These are phyloP conservation scores for Antheraea mylitta DNA, from an alignment of 1,140 invertebrate genomes.

Conservation along the genomic window DNA sequence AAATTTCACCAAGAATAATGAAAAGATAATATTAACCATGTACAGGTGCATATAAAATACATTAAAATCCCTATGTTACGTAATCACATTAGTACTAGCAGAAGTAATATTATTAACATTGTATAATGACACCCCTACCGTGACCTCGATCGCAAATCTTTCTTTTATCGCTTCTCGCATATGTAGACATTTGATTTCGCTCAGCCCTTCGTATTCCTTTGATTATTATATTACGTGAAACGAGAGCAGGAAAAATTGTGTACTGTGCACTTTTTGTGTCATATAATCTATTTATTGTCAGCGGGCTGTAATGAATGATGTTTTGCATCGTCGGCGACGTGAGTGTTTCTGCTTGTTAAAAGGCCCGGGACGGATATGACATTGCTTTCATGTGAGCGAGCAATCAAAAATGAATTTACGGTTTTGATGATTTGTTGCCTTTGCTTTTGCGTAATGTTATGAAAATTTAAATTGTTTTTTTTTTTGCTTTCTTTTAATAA, in stretches of 20 bases:
- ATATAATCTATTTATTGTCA: conserved; percentile 73
- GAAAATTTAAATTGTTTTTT: neutral
- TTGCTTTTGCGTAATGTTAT: conserved; percentile 3
- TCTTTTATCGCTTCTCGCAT: conserved; percentile 33
- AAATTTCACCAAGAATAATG: no score
- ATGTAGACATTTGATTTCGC: conserved; percentile 66
- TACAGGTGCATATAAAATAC: neutral
- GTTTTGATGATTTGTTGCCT: conserved; percentile 19
- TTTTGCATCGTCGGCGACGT: conserved; percentile 51
- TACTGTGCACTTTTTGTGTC: conserved; percentile 65
- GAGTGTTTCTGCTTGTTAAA: conserved; percentile 44
- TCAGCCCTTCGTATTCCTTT: conserved; percentile 69
- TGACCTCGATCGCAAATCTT: conserved; percentile 12
- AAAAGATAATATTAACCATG: no score
- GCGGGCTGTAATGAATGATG: conserved; percentile 61
- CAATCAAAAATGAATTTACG: conserved; percentile 41
- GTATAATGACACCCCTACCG: conserved; percentile 8
- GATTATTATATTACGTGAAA: conserved; percentile 72
- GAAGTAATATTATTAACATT: neutral
- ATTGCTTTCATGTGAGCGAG: conserved; percentile 37
- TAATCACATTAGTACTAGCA: neutral
- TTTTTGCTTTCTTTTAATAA: no score
- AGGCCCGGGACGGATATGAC: conserved; percentile 34
- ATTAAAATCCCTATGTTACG: neutral
- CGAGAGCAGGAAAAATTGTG: conserved; percentile 57